Base-by-base conservation (phyloP, 2,113 vertebrate genomes). In the Chaenocephalus aceratus region DNA sequence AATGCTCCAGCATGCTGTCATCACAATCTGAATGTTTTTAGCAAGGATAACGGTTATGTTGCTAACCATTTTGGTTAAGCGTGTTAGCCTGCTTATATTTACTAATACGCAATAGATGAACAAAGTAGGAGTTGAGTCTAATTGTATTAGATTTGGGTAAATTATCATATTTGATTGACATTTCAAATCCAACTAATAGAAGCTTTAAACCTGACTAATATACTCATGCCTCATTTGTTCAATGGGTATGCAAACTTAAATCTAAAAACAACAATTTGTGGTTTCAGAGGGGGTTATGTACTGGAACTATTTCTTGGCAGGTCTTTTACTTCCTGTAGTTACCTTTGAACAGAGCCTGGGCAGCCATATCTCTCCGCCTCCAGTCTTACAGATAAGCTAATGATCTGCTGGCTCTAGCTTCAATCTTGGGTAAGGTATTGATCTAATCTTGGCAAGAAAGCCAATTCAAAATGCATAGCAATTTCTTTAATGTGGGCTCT, bases 401-500 rank as follows among this genome's bases (percentile, higher is more conserved):
- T 36, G 11, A 15, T 56, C 44, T 61, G 58, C 59, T 49, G 56
- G 15, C 15, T 68, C 21, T 48, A 14, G 41, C 41, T 59, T 79
- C 15, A 72, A 44, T 3, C 12, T 2, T 48, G 2, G 26, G 46
- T 8, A 41, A 66, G 8, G 44, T 46, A 41, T 23, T 76, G n/a
- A 34, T 65, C 48, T 48, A 11, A 54, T 46, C 10, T 52, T 10
- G 5, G 54, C 16, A 61, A 21, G 13, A 81, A 26, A 34, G 15
- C 1, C 0, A 57, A 15, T 57, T 7, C n/a, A 12, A 9, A 76
- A 21, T 16, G 6, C 15, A 14, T 63, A 5, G 57, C 18, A 79
- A n/a, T 48, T 57, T 44, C 54, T 75, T 58, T 44, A 44, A 57
- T 15, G 4, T 15, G 18, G 0, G 12, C 14, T 72, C 96, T 95